A percentile compares a stretch with the other conserved stretches of the same genome.
These are phyloP conservation scores for Diplazon laetatorius DNA, from an alignment of 2,888 invertebrate species.

Conservation along the genomic window DNA sequence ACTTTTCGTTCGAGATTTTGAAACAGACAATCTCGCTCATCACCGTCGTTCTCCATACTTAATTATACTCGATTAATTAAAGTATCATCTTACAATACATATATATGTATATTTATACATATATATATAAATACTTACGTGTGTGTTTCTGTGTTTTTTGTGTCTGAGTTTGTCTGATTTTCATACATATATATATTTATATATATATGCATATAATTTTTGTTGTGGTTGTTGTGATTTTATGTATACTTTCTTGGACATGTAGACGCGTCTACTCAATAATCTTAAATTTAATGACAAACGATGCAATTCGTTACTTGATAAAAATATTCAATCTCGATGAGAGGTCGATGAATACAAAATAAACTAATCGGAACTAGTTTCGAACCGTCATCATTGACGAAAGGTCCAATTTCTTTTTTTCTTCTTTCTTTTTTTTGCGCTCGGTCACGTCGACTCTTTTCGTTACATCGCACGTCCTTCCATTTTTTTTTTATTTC, in stretches of 20 bases:
- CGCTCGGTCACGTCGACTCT: slow-evolving; percentile 28
- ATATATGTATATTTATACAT: too few species aligned
- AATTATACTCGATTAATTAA: slow-evolving; percentile 52
- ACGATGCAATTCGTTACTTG: slow-evolving; percentile 47
- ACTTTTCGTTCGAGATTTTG: slow-evolving; percentile 24
- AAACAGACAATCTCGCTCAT: slow-evolving; percentile 15
- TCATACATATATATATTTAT: slow-evolving; percentile 29
- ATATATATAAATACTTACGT: too few species aligned
- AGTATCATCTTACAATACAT: slow-evolving; percentile 61
- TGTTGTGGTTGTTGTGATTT: slow-evolving; percentile 10
- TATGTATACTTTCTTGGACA: slow-evolving; percentile 71
- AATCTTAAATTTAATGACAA: slow-evolving; percentile 50
- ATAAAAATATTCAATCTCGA: slow-evolving; percentile 68
- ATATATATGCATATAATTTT: slow-evolving; percentile 44
- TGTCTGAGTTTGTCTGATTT: slow-evolving; percentile 22
- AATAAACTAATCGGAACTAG: slow-evolving; percentile 69
- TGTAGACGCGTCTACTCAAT: slow-evolving; percentile 66
- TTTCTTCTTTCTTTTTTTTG: too few species aligned
- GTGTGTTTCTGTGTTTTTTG: slow-evolving; percentile 28
- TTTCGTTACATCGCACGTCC: background rate
- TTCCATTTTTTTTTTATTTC: background rate
- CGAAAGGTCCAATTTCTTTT: slow-evolving; percentile 21
- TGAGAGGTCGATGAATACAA: slow-evolving; percentile 63
- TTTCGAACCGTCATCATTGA: slow-evolving; percentile 64
- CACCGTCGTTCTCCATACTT: slow-evolving; percentile 42